Evolutionary conservation across 2,113 vertebrate species (phyloP).

Genomic region (Geococcyx californianus): DNA sequence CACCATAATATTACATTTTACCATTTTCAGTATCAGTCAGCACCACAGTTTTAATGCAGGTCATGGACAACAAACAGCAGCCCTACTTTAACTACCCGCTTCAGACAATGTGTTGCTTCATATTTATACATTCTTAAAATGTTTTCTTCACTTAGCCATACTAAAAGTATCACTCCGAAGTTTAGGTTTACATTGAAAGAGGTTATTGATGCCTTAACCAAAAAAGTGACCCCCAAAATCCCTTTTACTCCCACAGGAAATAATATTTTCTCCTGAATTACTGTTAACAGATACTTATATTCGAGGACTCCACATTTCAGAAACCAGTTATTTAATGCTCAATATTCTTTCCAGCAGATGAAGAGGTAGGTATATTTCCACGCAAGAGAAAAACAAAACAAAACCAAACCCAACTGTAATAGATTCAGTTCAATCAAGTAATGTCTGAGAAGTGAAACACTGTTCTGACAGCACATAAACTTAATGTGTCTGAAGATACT

Average conservation of each 20-base stretch:
- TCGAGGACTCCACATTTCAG: constrained; percentile 72
- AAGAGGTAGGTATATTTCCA: constrained; percentile 84
- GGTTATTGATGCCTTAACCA: background rate
- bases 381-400: constrained; percentile 42
- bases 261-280: constrained; percentile 10
- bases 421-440: constrained; percentile 72
- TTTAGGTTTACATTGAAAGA: constrained; percentile 32
- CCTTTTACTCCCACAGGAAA: constrained; percentile 3
- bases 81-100: constrained; percentile 21
- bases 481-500: constrained; percentile 44
- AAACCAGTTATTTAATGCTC: constrained; percentile 78
- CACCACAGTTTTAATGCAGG: constrained; percentile 35
- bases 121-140: constrained; percentile 50
- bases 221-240: background rate
- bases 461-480: constrained; percentile 59
- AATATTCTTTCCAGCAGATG: constrained; percentile 74
- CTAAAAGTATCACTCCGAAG: constrained; percentile 34
- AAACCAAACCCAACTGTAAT: constrained; percentile 2
- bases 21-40: constrained; percentile 3
- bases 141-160: constrained; percentile 30
- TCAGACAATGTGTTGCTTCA: background rate
- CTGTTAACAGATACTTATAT: constrained; percentile 48
- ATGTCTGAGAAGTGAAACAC: constrained; percentile 71
- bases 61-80: constrained; percentile 52
- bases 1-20: background rate